A percentile compares a stretch with the other conserved stretches of the same genome.
phyloP scores from a whole-genome alignment of 2,113 vertebrate genomes.

The Tachysurus vachellii region DNA sequence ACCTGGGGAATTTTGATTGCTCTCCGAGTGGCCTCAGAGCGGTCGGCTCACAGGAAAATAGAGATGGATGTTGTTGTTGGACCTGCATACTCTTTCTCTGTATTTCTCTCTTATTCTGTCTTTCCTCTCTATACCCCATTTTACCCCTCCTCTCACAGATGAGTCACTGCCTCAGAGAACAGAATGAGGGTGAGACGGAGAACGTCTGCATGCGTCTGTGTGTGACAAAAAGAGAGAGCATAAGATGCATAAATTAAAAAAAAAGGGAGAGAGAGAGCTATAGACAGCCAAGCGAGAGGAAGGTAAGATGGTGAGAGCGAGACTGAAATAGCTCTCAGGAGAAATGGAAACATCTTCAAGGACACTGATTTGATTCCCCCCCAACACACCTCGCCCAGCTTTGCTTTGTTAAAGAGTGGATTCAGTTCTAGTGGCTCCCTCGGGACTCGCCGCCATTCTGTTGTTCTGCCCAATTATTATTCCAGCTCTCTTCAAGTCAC shows the following conservation, averaged over 20 bases:
- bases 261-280: neutral
- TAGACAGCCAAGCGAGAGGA: conserved; percentile 7
- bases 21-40: conserved; percentile 48
- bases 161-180: conserved; percentile 49
- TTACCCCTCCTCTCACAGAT: conserved; percentile 46
- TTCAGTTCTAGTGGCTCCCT: conserved; percentile 39
- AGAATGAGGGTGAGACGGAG: conserved; percentile 26
- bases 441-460: conserved; percentile 31
- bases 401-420: conserved; percentile 54
- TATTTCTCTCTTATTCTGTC: neutral
- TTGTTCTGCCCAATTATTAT: conserved; percentile 50
- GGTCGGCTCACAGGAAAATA: conserved; percentile 54
- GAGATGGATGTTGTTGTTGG: conserved; percentile 60
- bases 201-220: conserved; percentile 41
- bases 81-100: conserved; percentile 16
- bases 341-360: conserved; percentile 53
- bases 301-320: conserved; percentile 5
- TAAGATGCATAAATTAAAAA: conserved; percentile 15
- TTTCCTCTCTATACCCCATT: neutral
- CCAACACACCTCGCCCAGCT: conserved; percentile 30
- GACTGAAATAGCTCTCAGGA: conserved; percentile 43
- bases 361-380: conserved; percentile 53
- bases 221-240: conserved; percentile 16
- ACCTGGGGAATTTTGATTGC: conserved; percentile 58
- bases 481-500: conserved; percentile 42